A percentile compares a stretch with the other conserved stretches of the same genome.
Conservation (phyloP, 2,888 invertebrate genomes). For the Pachliopta kotzebuea region DNA sequence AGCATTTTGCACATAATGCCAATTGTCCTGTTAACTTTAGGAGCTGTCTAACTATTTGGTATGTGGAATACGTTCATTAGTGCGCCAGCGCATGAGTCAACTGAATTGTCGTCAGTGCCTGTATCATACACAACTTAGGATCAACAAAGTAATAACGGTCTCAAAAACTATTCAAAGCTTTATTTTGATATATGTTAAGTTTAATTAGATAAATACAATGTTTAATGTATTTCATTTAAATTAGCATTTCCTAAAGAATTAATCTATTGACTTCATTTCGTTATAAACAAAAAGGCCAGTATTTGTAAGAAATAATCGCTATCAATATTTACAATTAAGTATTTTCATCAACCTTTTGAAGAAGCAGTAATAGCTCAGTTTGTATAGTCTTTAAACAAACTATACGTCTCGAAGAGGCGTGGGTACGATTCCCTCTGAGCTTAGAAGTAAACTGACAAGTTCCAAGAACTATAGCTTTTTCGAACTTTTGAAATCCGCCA, state of each 20-base stretch:
- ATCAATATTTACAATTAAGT: not conserved
- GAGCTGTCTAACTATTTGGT: slow-evolving; percentile 26
- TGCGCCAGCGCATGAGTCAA: slow-evolving; percentile 22
- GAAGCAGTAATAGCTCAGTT: not conserved
- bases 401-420: no score
- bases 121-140: not conserved
- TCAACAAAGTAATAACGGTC: not conserved
- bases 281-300: not conserved
- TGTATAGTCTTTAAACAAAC: no score
- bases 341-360: not conserved
- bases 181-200: not conserved
- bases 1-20: slow-evolving; percentile 37
- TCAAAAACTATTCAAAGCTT: not conserved
- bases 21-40: slow-evolving; percentile 34
- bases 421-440: no score
- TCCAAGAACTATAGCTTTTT: no score
- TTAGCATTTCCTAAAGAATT: not conserved
- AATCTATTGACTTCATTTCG: no score
- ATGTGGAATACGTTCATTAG: slow-evolving; percentile 27
- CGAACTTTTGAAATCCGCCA: no score
- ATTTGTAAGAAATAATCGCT: not conserved
- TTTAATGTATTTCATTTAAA: no score
- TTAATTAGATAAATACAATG: not conserved
- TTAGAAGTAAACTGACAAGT: no score
- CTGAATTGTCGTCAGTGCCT: slow-evolving; percentile 19